These are phyloP conservation scores for Achatina immaculata DNA, from an alignment of 1,140 invertebrate genomes.

Conservation along the genomic window DNA sequence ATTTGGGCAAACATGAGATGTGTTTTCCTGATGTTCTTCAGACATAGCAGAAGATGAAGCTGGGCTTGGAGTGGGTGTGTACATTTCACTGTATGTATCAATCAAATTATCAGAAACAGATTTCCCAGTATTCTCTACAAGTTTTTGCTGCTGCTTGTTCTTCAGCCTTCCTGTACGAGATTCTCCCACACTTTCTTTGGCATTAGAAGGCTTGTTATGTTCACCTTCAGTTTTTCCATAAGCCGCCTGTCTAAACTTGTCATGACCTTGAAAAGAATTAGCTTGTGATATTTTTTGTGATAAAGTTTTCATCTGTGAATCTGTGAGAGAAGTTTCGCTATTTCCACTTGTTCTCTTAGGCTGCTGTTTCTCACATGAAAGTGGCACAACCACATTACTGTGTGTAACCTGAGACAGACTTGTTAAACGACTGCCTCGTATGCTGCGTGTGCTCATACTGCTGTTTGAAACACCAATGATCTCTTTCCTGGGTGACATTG, in stretches of 20 bases:
- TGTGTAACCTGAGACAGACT: conserved; percentile 1
- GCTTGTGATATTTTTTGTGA: background rate
- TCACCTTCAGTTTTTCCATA: background rate
- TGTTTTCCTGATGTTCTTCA: background rate
- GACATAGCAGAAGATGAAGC: background rate
- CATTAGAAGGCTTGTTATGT: background rate
- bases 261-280: background rate
- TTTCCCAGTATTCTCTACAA: background rate
- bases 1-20: conserved; percentile 26
- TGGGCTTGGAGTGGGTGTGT: background rate
- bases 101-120: background rate
- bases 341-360: background rate
- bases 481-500: background rate
- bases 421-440: background rate
- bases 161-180: background rate
- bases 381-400: background rate
- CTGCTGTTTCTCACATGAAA: background rate
- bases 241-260: background rate
- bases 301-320: background rate
- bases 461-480: background rate
- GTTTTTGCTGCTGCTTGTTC: conserved; percentile 13
- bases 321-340: background rate
- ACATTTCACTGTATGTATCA: background rate
- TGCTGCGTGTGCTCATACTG: background rate
- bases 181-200: background rate